Conservation (phyloP, 2,113 vertebrate species). For the Azemiops feae region DNA sequence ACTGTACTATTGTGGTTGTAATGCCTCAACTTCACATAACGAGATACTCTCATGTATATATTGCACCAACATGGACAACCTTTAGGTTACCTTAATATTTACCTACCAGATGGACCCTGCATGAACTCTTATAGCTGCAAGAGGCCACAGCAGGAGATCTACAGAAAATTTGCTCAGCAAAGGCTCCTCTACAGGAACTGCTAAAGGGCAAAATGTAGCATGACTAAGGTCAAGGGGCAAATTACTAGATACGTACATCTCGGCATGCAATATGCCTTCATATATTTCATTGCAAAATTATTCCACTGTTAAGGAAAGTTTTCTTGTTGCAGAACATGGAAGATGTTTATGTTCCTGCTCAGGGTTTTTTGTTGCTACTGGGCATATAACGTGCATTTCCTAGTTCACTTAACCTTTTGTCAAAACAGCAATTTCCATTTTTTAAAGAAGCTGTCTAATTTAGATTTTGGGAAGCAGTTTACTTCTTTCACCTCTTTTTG, state of each 20-base stretch:
- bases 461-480: rapidly evolving
- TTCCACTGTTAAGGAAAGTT: not conserved
- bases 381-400: not conserved
- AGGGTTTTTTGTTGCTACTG: not conserved
- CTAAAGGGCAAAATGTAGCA: not conserved
- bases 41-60: not conserved
- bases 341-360: not conserved
- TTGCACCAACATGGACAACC: not conserved
- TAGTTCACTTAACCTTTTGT: not conserved
- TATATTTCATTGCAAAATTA: not conserved
- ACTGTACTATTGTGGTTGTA: not conserved
- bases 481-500: not conserved
- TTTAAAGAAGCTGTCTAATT: not conserved
- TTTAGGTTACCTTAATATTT: not conserved
- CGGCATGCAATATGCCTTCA: rapidly evolving
- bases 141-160: not conserved
- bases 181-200: not conserved
- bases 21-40: not conserved
- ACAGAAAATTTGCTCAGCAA: not conserved
- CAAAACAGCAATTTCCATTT: not conserved
- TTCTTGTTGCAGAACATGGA: not conserved
- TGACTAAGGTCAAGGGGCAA: not conserved
- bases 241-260: conserved; percentile 9
- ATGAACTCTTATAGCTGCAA: conserved; percentile 5
- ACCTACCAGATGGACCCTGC: not conserved